Evolutionary conservation across 2,888 invertebrate genomes (phyloP).

Genomic region (Oxytorus armatus): DNA sequence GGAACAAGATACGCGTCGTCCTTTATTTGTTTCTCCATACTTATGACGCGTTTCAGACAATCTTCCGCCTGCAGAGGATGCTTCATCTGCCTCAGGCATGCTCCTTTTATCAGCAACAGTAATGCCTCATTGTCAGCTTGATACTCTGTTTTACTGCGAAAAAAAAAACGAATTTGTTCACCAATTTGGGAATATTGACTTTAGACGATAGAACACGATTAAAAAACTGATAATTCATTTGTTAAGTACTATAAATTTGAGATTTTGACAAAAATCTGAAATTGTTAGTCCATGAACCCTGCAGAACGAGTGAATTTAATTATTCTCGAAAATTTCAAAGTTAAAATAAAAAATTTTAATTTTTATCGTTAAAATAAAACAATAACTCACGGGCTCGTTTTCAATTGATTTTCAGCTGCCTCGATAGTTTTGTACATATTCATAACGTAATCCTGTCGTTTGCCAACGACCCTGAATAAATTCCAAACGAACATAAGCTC

Average conservation of each 20-base stretch:
- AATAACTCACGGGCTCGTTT: conserved; percentile 75
- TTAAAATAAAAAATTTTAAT: no score
- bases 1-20: conserved; percentile 94
- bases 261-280: no score
- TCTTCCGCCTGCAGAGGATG: conserved; percentile 92
- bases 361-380: neutral
- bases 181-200: no score
- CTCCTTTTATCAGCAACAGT: conserved; percentile 92
- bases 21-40: conserved; percentile 90
- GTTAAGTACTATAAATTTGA: no score
- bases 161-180: no score
- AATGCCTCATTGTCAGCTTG: conserved; percentile 91
- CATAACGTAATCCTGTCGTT: conserved; percentile 88
- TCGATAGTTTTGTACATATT: conserved; percentile 88
- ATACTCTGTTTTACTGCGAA: conserved; percentile 84
- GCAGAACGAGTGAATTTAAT: no score
- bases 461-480: conserved; percentile 92
- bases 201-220: no score
- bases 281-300: no score
- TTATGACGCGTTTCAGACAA: conserved; percentile 88
- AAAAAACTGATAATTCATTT: no score
- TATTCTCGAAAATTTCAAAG: no score
- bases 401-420: conserved; percentile 81
- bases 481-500: conserved; percentile 98
- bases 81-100: conserved; percentile 92